A percentile compares a stretch with the other conserved stretches of the same genome.
Conservation (phyloP, 2,797 vertebrate species). For the Sebastes oblongus region DNA sequence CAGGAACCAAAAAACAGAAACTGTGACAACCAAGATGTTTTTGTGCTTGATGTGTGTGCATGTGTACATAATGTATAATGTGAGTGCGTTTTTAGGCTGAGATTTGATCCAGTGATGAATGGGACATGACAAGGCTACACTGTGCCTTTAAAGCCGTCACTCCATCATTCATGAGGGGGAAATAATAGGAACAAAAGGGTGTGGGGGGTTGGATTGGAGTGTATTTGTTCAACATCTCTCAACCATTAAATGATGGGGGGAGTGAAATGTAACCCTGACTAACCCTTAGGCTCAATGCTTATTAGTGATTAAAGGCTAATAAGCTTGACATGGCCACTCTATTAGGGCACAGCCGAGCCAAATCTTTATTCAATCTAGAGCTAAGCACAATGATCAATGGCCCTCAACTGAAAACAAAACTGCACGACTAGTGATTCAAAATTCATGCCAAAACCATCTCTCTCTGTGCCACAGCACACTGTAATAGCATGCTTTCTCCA, state of each 20-base stretch:
- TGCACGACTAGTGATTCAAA: slow-evolving; percentile 16
- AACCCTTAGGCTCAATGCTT: not conserved
- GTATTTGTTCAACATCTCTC: slow-evolving; percentile 16
- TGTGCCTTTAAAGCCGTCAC: slow-evolving; percentile 2
- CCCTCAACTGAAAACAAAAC: slow-evolving; percentile 21
- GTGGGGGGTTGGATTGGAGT: not conserved
- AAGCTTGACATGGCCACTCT: slow-evolving; percentile 11
- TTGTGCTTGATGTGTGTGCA: not conserved
- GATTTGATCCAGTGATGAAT: slow-evolving; percentile 15
- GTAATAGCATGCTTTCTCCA: slow-evolving; percentile 55
- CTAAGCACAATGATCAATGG: not conserved
- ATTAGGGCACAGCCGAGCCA: not conserved
- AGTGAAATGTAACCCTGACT: not conserved
- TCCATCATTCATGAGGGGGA: slow-evolving; percentile 36
- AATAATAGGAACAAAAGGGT: not conserved
- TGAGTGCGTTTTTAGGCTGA: not conserved
- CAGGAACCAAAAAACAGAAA: not conserved
- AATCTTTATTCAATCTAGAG: slow-evolving; percentile 6
- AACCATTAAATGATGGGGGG: slow-evolving; percentile 1
- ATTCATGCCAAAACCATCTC: slow-evolving; percentile 17
- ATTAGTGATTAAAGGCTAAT: slow-evolving; percentile 19
- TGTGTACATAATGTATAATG: not conserved
- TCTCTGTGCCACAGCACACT: slow-evolving; percentile 20
- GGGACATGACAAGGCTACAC: slow-evolving; percentile 22
- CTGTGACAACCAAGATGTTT: not conserved